Conservation (phyloP, 2,888 invertebrate genomes). For the Aleiodes alternator region DNA sequence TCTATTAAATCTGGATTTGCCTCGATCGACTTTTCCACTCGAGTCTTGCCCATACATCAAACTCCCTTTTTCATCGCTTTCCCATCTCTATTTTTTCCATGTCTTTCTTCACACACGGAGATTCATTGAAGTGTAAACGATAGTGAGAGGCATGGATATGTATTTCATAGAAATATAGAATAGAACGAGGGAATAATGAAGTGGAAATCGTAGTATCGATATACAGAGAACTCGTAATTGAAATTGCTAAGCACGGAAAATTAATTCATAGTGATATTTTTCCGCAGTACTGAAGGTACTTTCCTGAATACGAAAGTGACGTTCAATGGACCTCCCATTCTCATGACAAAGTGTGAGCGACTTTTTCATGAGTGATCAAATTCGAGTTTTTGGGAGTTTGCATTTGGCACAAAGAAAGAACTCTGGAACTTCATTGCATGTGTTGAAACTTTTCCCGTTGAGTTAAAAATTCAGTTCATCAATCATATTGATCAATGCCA, state of each 20-base stretch:
- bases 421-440: background rate
- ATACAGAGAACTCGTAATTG: constrained; percentile 23
- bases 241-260: constrained; percentile 36
- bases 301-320: constrained; percentile 55
- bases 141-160: background rate
- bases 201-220: constrained; percentile 32
- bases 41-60: constrained; percentile 33
- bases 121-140: constrained; percentile 24
- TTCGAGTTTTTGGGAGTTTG: background rate
- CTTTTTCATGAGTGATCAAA: constrained; percentile 16
- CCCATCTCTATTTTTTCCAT: background rate
- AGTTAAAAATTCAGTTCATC: too few relatives aligned
- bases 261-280: constrained; percentile 50
- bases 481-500: too few relatives aligned
- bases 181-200: constrained; percentile 31
- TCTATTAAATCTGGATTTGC: constrained; percentile 69
- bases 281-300: constrained; percentile 34
- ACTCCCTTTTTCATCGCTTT: constrained; percentile 29
- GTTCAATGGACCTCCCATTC: constrained; percentile 55
- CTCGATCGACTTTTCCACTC: constrained; percentile 48
- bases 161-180: constrained; percentile 25
- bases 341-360: constrained; percentile 53
- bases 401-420: background rate
- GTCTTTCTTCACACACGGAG: background rate
- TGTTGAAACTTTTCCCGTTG: too few relatives aligned